These are phyloP conservation scores for Schizotus pectinicornis DNA, from an alignment of 2,888 invertebrate species.

Conservation along the genomic window DNA sequence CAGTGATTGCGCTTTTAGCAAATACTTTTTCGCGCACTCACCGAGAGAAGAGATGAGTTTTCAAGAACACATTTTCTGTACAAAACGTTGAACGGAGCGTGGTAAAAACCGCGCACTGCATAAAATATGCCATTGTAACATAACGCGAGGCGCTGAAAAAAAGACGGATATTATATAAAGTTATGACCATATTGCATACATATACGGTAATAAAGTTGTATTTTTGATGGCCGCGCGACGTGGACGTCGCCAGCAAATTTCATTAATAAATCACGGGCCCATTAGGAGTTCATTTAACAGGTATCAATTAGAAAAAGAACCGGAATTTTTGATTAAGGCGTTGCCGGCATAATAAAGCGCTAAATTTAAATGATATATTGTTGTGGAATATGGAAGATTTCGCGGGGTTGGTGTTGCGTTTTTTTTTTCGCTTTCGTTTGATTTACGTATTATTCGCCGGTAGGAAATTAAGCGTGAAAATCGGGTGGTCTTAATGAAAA, in stretches of 20 bases:
- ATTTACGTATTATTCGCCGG: background rate
- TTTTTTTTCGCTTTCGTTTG: too few species aligned
- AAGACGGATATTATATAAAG: conserved; percentile 27
- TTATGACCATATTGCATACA: conserved; percentile 26
- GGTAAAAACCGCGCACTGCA: background rate
- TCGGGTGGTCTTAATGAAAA: background rate
- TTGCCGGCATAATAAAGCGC: background rate
- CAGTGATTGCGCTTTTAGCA: too few species aligned
- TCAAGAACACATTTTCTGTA: too few species aligned
- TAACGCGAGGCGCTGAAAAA: conserved; percentile 9
- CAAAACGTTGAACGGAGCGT: too few species aligned
- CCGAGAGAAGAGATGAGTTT: too few species aligned
- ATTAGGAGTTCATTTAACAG: background rate
- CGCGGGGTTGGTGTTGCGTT: too few species aligned
- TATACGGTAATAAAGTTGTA: conserved; percentile 13
- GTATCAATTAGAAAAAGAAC: background rate
- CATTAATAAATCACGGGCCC: background rate
- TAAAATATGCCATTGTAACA: conserved; percentile 14
- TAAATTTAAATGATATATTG: background rate
- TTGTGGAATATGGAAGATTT: too few species aligned
- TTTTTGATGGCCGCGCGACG: background rate
- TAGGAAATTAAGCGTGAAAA: background rate
- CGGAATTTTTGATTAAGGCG: background rate
- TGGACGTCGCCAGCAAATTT: background rate
- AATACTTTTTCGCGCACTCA: too few species aligned